Evolutionary conservation across 2,888 invertebrate genomes (phyloP), one percentile per base, ranked within the genome.

Genomic region (Drosophila antonietae): DNA sequence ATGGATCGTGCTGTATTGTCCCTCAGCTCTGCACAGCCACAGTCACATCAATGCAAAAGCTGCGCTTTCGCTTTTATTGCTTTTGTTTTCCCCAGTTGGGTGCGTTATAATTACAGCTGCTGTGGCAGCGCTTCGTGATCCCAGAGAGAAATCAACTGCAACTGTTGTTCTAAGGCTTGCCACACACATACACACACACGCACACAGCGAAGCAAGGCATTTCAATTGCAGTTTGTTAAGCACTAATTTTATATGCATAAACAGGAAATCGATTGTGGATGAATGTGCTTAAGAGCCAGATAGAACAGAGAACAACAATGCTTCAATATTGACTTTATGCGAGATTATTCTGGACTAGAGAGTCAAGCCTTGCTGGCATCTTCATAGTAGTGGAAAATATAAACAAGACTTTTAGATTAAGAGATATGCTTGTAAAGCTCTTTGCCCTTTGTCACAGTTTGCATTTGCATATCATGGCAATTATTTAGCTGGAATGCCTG

Each of bases 81-180:
- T 78, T 78, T 80, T 78, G 84, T 69, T 81, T 81, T 69, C 70
- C 88, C 68, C 77, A 66, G 73, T 75, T 75, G 83, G 73, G 62
- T 64, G 73, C 57, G 43, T 58, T 65, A 78, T 85, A 83, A 83
- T 83, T 83, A 83, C 83, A 67, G 59, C 39, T 60, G 62, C 47
- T 52, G 61, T 18, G 57, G 85, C 57, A 60, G 8, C 15, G 61
- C 49, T 41, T 55, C 70, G 46, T 64, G 75, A 75, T 81, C 71
- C 85, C 77, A 60, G 66, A 65, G 80, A 79, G 82, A 84, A 84
- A 84, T 79, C 70, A 80, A 75, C 69, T 61, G 73, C 59, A 75
- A 72, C 71, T 63, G 56, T 49, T 70, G 74, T 67, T 78, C 78
- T 74, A 66, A 57, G 64, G 46, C 64, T 20, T 44, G 43, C 18